Base-by-base conservation (phyloP, 2,797 vertebrate species). In the Spinus pinus region DNA sequence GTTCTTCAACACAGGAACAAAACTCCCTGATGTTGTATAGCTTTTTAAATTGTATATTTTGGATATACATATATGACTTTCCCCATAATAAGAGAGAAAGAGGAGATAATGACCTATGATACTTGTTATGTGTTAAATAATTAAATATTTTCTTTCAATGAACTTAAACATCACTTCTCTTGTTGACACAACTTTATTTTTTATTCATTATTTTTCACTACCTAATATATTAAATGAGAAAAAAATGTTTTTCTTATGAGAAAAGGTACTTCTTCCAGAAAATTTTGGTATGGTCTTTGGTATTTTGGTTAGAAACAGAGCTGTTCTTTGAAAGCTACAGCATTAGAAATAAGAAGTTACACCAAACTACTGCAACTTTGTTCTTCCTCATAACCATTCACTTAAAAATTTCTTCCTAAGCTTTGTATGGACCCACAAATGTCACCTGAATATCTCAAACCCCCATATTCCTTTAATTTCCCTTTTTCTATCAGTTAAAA, bases 1-100 rank as follows among this genome's bases (percentile, higher is more conserved):
- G 24, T 44, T 60, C 15, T 86, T 61, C 42, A 66, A 21, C 6
- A 44, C 3, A 53, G 23, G 22, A 86, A 47, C 5, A 79, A 46
- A 20, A 37, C 1, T 35, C 2, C 8, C 2, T 33, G 12, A 1
- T 14, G 15, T 20, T 35, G 44, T 8, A 35, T 10, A 39, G 0
- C 9, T 62, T 79, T 51, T 44, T 6, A 4, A n/a, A 73, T 50
- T 47, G 2, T 1, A 1, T 73, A 7, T 51, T 84, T 75, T 67
- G 1, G 1, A 44, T 58, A 53, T 24, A 28, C 25, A n/a, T 61
- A 24, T 46, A 35, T 23, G 3, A 44, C 12, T 80, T 56, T 62
- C 33, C 3, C 2, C 3, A 31, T 33, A 56, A 71, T 12, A 51
- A 46, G 11, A 62, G 2, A 51, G 4, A 19, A 35, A 37, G 69